A percentile compares a stretch with the other conserved stretches of the same genome.
phyloP scores from a whole-genome alignment of 2,797 vertebrate species.

The Paramormyrops hopkinsi region DNA sequence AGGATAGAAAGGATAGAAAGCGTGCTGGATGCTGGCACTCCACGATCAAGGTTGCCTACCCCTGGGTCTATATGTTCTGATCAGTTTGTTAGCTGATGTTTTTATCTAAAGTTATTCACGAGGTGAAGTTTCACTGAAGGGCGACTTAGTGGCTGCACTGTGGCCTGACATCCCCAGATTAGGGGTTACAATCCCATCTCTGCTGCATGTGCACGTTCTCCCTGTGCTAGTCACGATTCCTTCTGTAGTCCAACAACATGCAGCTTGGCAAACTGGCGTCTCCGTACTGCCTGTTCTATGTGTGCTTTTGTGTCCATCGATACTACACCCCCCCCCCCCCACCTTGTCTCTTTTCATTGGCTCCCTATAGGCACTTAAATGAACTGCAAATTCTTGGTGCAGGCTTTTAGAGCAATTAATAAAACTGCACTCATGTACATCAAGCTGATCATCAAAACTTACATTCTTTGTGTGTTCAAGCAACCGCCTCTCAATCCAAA shows the following conservation, averaged over 20 bases:
- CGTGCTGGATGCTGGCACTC: not conserved
- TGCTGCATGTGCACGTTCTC: not conserved
- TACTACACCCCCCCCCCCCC: not conserved
- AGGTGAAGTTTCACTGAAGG: not conserved
- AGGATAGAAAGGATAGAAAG: not conserved
- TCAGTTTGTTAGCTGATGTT: not conserved
- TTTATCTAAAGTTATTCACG: not conserved
- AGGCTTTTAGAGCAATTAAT: not conserved
- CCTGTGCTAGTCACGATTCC: not conserved
- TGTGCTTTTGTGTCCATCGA: not conserved
- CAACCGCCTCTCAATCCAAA: not conserved
- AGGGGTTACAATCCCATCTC: not conserved
- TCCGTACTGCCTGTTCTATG: not conserved
- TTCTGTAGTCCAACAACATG: not conserved
- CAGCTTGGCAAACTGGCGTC: not conserved
- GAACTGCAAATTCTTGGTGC: not conserved
- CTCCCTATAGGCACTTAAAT: not conserved
- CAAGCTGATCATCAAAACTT: not conserved
- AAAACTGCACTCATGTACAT: not conserved
- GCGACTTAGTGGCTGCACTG: not conserved
- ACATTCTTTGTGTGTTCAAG: not conserved
- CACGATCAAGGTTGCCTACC: not conserved
- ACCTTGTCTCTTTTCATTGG: not conserved
- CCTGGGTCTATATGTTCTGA: not conserved
- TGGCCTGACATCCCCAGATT: not conserved